Evolutionary conservation across 2,797 vertebrate species (phyloP), one percentile per base, ranked within the genome.

Genomic region (Catamblyrhynchus diadema): DNA sequence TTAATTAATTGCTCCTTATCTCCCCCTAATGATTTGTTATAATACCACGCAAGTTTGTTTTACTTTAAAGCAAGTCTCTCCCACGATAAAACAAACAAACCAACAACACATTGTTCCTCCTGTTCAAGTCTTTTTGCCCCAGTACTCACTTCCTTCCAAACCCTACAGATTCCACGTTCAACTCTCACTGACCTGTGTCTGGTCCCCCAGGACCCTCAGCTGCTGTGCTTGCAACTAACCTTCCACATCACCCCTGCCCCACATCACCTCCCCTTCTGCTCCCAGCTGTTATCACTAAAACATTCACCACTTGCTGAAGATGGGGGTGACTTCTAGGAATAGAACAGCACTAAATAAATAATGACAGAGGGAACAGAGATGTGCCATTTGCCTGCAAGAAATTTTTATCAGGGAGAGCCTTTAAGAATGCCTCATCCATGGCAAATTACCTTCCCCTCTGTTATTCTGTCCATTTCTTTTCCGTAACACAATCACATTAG

Each of bases 271-370:
- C 45, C 57, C 61, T 72, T 22, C 66, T 81, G 70, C 20, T 80
- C 80, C 81, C 71, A 75, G 60, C 37, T 45, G 45, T 81, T 53
- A 17, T 24, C 64, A 44, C 83, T 93, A 50, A 95, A 93, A 95
- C 73, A 94, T 91, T 89, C 71, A 92, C 78, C 30, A 69, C 75
- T 87, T 39, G 39, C 75, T 18, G 10, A 88, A 75, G 62, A 84
- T 42, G 32, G 35, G 48, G 44, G 22, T 27, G 44, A 92, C 50
- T 92, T 96, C 92, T 90, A 95, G 95, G 94, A 93, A 95, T 42
- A 94, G 87, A 73, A 50, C 33, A 69, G n/a, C 32, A n/a, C 54
- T 95, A 88, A 94, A 96, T 96, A 90, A 96, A 67, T 96, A 91
- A 97, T 92, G 73, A 77, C 44, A 61, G 33, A 83, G 20, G 42